phyloP scores from a whole-genome alignment of 1,140 invertebrate species.

The Zophobas morio region DNA sequence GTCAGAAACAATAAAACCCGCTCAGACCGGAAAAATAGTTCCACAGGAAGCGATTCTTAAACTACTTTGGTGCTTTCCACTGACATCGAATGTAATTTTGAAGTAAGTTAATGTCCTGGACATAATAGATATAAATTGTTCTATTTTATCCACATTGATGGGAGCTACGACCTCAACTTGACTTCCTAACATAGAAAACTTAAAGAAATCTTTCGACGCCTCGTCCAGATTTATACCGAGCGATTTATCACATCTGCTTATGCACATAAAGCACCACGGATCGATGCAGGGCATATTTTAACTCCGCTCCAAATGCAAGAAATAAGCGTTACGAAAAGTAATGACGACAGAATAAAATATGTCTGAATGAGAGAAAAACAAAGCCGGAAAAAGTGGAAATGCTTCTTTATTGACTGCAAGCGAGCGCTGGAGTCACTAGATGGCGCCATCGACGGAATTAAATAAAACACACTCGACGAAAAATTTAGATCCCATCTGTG shows the following conservation, averaged over 20 bases:
- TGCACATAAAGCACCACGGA: constrained; percentile 11
- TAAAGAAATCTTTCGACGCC: constrained; percentile 38
- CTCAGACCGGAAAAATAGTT: constrained; percentile 40
- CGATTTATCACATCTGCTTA: constrained; percentile 28
- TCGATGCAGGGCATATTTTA: background rate
- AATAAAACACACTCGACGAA: too few species aligned
- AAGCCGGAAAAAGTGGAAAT: too few species aligned
- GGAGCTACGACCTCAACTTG: constrained; percentile 45
- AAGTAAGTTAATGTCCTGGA: constrained; percentile 62
- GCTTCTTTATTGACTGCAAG: too few species aligned
- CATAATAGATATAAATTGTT: constrained; percentile 64
- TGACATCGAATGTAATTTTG: constrained; percentile 59
- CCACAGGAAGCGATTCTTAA: constrained; percentile 40
- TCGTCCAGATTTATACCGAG: constrained; percentile 5
- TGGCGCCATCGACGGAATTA: too few species aligned
- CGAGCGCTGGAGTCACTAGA: too few species aligned
- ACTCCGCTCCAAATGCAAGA: too few species aligned
- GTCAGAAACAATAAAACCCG: background rate
- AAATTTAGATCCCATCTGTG: too few species aligned
- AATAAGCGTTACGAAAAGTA: too few species aligned
- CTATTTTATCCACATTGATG: constrained; percentile 58
- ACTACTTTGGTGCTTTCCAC: constrained; percentile 49
- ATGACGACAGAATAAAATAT: too few species aligned
- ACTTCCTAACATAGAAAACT: constrained; percentile 33
- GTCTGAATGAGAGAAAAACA: too few species aligned